Percentiles rank a stretch among this genome's conserved stretches.
Evolutionary conservation across 2,888 invertebrate genomes (phyloP).

Genomic region (Chrysolina oricalcia): DNA sequence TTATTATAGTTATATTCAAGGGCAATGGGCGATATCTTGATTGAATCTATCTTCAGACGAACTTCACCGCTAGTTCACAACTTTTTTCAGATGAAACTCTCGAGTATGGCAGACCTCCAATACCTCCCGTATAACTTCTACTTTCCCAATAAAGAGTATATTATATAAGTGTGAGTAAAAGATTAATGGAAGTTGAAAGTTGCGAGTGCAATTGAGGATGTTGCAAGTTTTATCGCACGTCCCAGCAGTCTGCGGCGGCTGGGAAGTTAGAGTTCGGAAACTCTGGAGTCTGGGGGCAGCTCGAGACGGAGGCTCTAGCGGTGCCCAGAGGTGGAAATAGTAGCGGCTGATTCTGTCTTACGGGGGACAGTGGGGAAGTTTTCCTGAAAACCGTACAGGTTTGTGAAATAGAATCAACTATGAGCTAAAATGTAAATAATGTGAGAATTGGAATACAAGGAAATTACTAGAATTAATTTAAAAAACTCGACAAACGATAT

Average conservation of each 20-base stretch:
- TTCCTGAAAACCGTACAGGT: neutral
- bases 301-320: conserved; percentile 28
- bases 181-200: conserved; percentile 42
- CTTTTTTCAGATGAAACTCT: conserved; percentile 13
- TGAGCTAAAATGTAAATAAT: too few relatives aligned
- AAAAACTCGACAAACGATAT: too few relatives aligned
- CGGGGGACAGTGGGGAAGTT: neutral
- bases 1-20: too few relatives aligned
- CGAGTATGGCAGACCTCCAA: conserved; percentile 1
- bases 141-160: conserved; percentile 26
- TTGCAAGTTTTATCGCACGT: conserved; percentile 46
- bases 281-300: conserved; percentile 28
- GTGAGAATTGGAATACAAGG: too few relatives aligned
- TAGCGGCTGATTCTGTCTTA: neutral
- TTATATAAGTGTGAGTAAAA: conserved; percentile 38
- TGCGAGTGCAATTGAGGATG: conserved; percentile 36
- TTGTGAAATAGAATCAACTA: too few relatives aligned
- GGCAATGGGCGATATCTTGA: neutral
- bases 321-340: neutral
- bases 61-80: neutral
- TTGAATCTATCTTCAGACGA: neutral
- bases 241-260: conserved; percentile 37
- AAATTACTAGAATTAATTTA: too few relatives aligned
- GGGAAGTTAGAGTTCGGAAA: conserved; percentile 36
- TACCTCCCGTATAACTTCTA: conserved; percentile 2